A percentile compares a stretch with the other conserved stretches of the same genome.
These are phyloP conservation scores for Candoia aspera DNA, from an alignment of 2,113 vertebrate species.

Conservation along the genomic window DNA sequence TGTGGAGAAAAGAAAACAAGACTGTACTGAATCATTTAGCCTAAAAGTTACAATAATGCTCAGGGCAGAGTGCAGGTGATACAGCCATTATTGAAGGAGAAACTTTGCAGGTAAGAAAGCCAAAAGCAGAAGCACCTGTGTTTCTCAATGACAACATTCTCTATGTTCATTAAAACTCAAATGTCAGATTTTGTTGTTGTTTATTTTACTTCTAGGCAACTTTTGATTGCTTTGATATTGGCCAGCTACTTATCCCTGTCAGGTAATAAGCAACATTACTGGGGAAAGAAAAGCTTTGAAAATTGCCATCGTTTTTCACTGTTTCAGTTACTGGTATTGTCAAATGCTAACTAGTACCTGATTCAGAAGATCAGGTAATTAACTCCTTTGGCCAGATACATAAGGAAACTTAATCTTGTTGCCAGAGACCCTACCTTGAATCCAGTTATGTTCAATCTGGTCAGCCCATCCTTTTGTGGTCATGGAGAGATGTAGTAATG, in stretches of 20 bases:
- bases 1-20: conserved; percentile 8
- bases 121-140: background rate
- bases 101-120: background rate
- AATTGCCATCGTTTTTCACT: background rate
- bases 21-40: conserved; percentile 9
- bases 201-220: background rate
- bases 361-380: background rate
- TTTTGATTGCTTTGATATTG: background rate
- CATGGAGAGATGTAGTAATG: background rate
- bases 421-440: background rate
- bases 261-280: background rate
- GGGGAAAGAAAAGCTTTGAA: background rate
- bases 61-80: background rate
- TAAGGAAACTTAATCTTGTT: background rate
- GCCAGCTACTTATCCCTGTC: too few relatives aligned
- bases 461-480: background rate
- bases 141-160: background rate
- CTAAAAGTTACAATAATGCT: background rate
- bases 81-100: background rate
- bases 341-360: background rate
- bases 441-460: background rate
- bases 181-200: background rate
- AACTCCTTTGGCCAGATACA: background rate
- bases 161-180: background rate
- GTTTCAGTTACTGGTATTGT: background rate